Conservation (phyloP, 2,888 invertebrate species). For the Carcina quercana region DNA sequence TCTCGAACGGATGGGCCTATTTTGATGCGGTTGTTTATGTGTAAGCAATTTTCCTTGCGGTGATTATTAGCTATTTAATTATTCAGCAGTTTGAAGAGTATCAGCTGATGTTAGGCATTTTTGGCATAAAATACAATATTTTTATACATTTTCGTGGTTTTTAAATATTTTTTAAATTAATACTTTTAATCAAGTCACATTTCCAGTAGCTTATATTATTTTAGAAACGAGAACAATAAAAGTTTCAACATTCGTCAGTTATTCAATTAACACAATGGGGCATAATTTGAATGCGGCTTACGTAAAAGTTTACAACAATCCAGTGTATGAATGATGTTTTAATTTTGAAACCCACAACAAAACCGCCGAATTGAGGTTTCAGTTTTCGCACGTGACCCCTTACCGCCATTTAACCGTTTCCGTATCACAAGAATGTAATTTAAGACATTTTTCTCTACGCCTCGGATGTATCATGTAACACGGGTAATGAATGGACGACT, state of each 20-base stretch:
- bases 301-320: constrained; percentile 42
- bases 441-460: constrained; percentile 18
- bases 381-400: constrained; percentile 37
- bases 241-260: constrained; percentile 19
- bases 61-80: too few relatives aligned
- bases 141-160: too few relatives aligned
- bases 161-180: too few relatives aligned
- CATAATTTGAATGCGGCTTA: constrained; percentile 42
- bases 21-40: too few relatives aligned
- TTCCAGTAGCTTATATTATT: too few relatives aligned
- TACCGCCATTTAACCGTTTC: constrained; percentile 28
- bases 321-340: constrained; percentile 44
- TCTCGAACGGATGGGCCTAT: too few relatives aligned
- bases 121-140: too few relatives aligned
- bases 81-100: too few relatives aligned
- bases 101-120: too few relatives aligned
- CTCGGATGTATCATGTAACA: constrained; percentile 25
- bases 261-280: constrained; percentile 51
- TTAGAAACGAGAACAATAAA: constrained; percentile 11
- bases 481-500: constrained; percentile 24
- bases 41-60: too few relatives aligned
- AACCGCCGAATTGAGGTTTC: constrained; percentile 29
- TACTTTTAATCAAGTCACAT: too few relatives aligned
- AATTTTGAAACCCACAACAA: constrained; percentile 38
- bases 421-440: constrained; percentile 21